Percentiles rank a stretch among this genome's conserved stretches.
Conservation (phyloP, 2,797 vertebrate genomes). For the Spinus pinus region DNA sequence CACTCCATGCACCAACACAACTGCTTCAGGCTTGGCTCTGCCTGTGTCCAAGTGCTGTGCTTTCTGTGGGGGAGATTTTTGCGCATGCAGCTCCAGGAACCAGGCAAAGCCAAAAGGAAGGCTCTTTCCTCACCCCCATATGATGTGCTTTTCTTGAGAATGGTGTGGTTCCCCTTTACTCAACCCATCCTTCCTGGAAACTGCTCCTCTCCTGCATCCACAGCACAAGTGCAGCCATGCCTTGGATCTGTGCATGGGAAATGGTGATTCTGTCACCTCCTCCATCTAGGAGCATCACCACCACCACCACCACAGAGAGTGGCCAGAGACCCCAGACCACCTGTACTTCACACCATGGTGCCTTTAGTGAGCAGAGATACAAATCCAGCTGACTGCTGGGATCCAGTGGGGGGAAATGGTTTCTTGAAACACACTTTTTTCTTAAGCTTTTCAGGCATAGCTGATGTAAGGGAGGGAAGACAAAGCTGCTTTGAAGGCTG, state of each 20-base stretch:
- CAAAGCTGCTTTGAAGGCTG: not conserved
- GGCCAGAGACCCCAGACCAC: not conserved
- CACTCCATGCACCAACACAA: not conserved
- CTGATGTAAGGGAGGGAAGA: not conserved
- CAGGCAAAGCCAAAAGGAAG: not conserved
- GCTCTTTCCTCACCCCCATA: not conserved
- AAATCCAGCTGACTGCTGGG: not conserved
- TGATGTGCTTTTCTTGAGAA: not conserved
- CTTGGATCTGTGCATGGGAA: not conserved
- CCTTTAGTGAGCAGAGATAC: not conserved
- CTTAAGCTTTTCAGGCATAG: not conserved
- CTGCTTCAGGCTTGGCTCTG: not conserved
- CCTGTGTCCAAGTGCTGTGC: not conserved
- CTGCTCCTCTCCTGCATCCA: not conserved
- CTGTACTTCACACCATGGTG: not conserved
- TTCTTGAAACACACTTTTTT: not conserved
- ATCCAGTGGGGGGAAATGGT: not conserved
- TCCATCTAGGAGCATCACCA: not conserved
- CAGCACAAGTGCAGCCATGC: fast-evolving
- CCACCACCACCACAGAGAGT: not conserved
- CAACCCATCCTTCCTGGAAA: not conserved
- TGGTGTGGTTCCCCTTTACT: not conserved
- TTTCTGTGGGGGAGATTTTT: not conserved
- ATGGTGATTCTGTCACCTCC: not conserved
- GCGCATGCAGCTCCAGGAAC: not conserved